Conservation (phyloP, 2,797 vertebrate genomes). For the Cynopterus sphinx region DNA sequence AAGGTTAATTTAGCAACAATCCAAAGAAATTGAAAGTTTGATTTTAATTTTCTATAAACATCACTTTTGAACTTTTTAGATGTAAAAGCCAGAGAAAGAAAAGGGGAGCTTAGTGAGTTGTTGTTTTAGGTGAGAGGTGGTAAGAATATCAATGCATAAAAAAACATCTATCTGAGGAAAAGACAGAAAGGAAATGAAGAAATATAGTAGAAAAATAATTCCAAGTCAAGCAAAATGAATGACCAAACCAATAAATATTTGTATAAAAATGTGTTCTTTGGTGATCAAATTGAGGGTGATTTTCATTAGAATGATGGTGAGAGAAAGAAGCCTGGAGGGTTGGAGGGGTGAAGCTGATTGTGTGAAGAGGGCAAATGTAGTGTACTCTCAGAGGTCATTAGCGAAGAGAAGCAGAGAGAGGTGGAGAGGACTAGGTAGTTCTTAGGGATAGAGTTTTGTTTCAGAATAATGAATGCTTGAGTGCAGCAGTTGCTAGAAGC, state of each 20-base stretch:
- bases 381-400: neutral
- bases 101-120: neutral
- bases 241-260: neutral
- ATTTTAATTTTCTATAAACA: neutral
- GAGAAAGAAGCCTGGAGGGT: too few species aligned
- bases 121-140: neutral
- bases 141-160: neutral
- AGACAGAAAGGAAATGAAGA: neutral
- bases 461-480: neutral
- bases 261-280: neutral
- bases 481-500: neutral
- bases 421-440: neutral
- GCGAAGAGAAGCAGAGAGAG: neutral
- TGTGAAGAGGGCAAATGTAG: neutral
- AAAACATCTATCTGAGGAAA: neutral
- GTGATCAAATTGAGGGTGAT: neutral
- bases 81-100: neutral
- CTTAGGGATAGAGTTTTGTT: neutral
- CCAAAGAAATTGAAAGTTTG: neutral
- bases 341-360: neutral
- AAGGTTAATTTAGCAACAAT: conserved; percentile 29
- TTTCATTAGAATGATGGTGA: neutral
- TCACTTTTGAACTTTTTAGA: neutral
- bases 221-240: neutral
- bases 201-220: neutral